Conservation (phyloP, 1,140 invertebrate genomes). For the Pogonomyrmex californicus region DNA sequence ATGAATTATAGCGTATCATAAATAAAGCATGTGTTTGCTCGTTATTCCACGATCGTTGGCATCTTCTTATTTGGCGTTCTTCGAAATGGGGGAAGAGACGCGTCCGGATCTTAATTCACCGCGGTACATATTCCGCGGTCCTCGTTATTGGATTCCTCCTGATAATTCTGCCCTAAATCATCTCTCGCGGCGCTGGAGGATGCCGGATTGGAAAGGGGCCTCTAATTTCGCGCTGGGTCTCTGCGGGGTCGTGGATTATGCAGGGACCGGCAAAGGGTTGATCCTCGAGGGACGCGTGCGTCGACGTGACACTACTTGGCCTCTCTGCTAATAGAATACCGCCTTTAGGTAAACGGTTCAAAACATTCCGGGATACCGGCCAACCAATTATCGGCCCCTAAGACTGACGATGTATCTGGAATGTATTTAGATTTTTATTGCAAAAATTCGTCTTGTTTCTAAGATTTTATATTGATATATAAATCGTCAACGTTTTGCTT, state of each 20-base stretch:
- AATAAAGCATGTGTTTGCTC: background rate
- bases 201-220: slow-evolving; percentile 76
- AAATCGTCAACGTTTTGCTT: background rate
- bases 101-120: slow-evolving; percentile 84
- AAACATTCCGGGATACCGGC: slow-evolving; percentile 34
- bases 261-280: slow-evolving; percentile 85
- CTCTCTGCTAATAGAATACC: slow-evolving; percentile 84
- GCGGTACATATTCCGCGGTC: slow-evolving; percentile 81
- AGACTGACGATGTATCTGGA: background rate
- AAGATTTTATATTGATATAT: background rate
- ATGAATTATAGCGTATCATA: background rate
- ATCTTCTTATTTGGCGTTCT: slow-evolving; percentile 24
- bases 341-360: slow-evolving; percentile 75
- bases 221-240: slow-evolving; percentile 85
- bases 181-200: slow-evolving; percentile 73
- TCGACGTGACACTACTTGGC: slow-evolving; percentile 83
- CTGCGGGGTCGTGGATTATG: slow-evolving; percentile 86
- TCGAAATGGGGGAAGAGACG: slow-evolving; percentile 19
- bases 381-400: slow-evolving; percentile 34
- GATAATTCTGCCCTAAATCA: slow-evolving; percentile 86
- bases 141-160: slow-evolving; percentile 85
- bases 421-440: background rate
- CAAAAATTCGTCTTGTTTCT: background rate
- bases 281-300: slow-evolving; percentile 84
- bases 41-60: slow-evolving; percentile 2